phyloP scores from a whole-genome alignment of 1,140 invertebrate species.

The Lanistes nyassanus region DNA sequence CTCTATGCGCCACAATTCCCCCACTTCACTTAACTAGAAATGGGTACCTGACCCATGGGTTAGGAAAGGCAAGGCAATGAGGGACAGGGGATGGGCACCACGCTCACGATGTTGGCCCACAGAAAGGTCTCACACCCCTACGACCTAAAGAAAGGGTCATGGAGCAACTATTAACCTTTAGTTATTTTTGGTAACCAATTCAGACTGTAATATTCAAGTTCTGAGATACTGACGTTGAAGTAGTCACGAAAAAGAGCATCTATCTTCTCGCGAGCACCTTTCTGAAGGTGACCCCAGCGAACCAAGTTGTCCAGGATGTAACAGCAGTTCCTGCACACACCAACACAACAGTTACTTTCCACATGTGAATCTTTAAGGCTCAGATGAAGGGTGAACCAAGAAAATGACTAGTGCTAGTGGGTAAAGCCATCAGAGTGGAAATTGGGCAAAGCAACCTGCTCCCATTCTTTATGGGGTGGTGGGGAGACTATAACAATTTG shows the following conservation, averaged over 20 bases:
- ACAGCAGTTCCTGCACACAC: conserved; percentile 50
- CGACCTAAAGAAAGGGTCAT: no score
- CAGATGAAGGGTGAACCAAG: background rate
- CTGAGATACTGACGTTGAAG: conserved; percentile 36
- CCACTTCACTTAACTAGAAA: no score
- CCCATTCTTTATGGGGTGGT: no score
- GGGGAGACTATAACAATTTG: no score
- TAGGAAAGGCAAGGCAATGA: no score
- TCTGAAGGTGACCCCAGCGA: conserved; percentile 44
- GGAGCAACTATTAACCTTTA: background rate
- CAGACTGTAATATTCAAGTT: background rate
- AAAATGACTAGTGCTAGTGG: background rate
- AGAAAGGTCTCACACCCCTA: no score
- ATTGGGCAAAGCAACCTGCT: background rate
- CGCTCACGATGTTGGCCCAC: no score
- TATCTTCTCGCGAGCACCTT: conserved; percentile 37
- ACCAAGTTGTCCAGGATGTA: conserved; percentile 52
- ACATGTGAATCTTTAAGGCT: background rate
- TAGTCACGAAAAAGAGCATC: conserved; percentile 40
- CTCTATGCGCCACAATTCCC: no score
- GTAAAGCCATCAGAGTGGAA: no score
- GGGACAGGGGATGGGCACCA: no score
- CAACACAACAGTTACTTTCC: background rate
- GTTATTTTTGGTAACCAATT: background rate
- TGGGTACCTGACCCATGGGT: no score